Evolutionary conservation across 1,140 invertebrate genomes (phyloP), one percentile per base, ranked within the genome.

Genomic region (Wiebesia pumilae): DNA sequence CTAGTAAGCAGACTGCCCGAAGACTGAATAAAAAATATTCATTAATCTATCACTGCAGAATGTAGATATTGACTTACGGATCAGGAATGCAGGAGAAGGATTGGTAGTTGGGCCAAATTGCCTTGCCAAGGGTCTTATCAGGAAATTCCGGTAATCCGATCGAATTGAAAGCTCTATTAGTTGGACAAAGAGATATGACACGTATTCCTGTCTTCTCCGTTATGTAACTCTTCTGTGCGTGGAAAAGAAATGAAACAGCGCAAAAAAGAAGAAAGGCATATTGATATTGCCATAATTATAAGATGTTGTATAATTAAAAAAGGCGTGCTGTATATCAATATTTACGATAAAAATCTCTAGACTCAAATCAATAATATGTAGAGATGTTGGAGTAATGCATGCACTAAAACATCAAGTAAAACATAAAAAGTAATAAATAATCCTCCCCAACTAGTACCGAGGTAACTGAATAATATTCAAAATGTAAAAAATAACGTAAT

Each of bases 141-240:
- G 90, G 89, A 33, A 89, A 67, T 43, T 89, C 86, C 0, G 90
- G 89, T 35, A 91, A 77, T 21, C 87, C 88, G 65, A 90, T 89
- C 0, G 87, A 30, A 0, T 75, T 43, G 40, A 90, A 87, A 12
- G 24, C 27, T 81, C 87, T 88, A 24, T 81, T 88, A 9, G 88
- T 62, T 0, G 94, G 94, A 80, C 94, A 95, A n/a, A 95, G 88
- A 14, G 93, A 92, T 82, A 95, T 92, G 30, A 95, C 93, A 54
- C 94, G 88, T 10, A 95, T 93, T 0, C 94, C 94, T 7, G 94
- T 95, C 30, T 88, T 51, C 4, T 89, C 62, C 4, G 67, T 35
- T 0, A 84, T 71, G 58, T 80, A 85, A 0, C 89, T 81, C 40
- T 89, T 85, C 91, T 92, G 58, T 21, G 24, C 9, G 35, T 27